These are phyloP conservation scores for Megaceryle torquata DNA, from an alignment of 2,113 vertebrate genomes.

Conservation along the genomic window DNA sequence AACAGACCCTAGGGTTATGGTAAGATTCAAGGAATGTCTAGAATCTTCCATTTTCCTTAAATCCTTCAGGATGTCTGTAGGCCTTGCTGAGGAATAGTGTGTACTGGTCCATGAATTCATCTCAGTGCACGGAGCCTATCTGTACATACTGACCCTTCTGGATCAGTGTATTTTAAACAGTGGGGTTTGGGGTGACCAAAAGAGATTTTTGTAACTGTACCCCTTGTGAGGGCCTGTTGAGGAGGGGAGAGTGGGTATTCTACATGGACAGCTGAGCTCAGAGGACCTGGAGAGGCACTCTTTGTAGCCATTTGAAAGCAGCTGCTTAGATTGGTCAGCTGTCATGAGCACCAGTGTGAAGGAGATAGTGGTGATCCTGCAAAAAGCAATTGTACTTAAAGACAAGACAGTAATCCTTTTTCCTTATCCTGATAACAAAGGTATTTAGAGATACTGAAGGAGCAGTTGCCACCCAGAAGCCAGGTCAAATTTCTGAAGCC, in stretches of 20 bases:
- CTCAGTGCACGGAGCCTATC: background rate
- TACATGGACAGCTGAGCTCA: background rate
- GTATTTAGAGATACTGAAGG: background rate
- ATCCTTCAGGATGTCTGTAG: background rate
- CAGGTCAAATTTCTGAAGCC: background rate
- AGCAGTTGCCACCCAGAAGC: background rate
- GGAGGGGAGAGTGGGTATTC: background rate
- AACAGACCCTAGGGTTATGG: background rate
- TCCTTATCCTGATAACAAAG: background rate
- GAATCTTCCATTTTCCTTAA: background rate
- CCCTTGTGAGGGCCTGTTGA: background rate
- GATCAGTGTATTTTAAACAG: background rate
- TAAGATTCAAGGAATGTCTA: background rate
- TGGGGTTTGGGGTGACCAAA: background rate
- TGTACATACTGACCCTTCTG: background rate
- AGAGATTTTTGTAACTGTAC: background rate
- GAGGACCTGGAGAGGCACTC: background rate
- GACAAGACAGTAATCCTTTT: background rate
- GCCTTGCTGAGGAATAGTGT: background rate
- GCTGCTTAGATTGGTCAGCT: background rate
- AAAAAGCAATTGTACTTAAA: background rate
- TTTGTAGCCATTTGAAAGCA: background rate
- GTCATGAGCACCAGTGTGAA: background rate
- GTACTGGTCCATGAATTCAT: background rate
- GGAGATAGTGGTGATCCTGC: background rate